Evolutionary conservation across 1,140 invertebrate genomes (phyloP), one percentile per base, ranked within the genome.

Genomic region (Dendrolimus kikuchii): DNA sequence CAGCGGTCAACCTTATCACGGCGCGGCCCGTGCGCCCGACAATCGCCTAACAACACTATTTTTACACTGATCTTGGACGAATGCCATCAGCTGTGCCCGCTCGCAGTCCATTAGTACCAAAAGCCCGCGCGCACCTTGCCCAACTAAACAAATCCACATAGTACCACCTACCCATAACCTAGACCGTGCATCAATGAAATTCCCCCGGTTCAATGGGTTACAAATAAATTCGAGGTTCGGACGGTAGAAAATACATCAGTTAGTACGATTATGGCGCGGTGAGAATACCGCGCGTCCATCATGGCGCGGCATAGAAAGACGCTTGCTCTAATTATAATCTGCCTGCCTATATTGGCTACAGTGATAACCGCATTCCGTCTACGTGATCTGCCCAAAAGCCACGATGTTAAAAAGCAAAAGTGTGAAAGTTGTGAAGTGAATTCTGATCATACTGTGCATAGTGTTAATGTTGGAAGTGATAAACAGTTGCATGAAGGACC

Each of bases 321-420:
- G 67, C 62, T 86, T 63, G 68, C 71, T 76, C 74, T 88, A 74
- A 79, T 85, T 73, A 68, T 82, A 75, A 74, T 84, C 60, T 67
- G 64, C 60, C 57, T 87, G 57, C 71, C 76, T 61, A 71, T 86
- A 60, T 69, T 86, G 70, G 77, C 77, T 40, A 78, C 80, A 68
- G 81, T 85, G 67, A 80, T 83, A 77, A 83, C 76, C 61, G 83
- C 84, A 74, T 88, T 88, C 68, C 83, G 85, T 55, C 65, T 88
- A 55, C 81, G 84, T 48, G 81, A 84, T 59, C 66, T 79, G 66
- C 79, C 77, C 53, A 74, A 71, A 71, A 60, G 49, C 51, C 59
- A 68, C 43, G 62, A 70, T 45, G 77, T 81, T 49, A 81, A 69
- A 64, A 77, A 74, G 60, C 58, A 71, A 57, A 74, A 74, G 59